Conservation (phyloP, 2,113 vertebrate species). For the Alexandromys fortis region DNA sequence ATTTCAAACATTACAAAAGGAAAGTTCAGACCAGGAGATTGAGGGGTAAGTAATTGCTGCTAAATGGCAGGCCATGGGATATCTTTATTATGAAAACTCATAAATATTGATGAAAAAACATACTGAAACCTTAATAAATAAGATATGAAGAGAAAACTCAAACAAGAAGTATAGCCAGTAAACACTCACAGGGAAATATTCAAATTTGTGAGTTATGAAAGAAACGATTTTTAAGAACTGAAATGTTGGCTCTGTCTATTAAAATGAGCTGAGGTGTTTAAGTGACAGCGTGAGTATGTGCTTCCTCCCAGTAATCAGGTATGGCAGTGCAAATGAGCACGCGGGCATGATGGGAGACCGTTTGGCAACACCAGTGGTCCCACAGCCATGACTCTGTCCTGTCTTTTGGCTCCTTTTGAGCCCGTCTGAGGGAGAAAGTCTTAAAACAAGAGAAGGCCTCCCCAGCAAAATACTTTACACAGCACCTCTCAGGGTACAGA, state of each 20-base stretch:
- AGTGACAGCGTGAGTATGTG: neutral
- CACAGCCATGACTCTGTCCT: neutral
- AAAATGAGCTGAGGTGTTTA: slow-evolving; percentile 38
- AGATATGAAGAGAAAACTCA: slow-evolving; percentile 42
- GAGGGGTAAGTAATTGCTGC: slow-evolving; percentile 36
- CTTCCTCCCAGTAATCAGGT: neutral
- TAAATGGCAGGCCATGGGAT: slow-evolving; percentile 55
- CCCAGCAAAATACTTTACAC: neutral
- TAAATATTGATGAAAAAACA: slow-evolving; percentile 59
- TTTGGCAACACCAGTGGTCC: neutral
- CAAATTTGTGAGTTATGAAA: slow-evolving; percentile 42
- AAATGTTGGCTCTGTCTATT: slow-evolving; percentile 25
- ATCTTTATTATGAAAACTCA: slow-evolving; percentile 65
- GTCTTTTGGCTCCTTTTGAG: neutral
- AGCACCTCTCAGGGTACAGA: neutral
- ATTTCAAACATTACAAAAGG: slow-evolving; percentile 46
- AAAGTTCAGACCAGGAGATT: slow-evolving; percentile 43
- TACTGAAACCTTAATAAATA: slow-evolving; percentile 57
- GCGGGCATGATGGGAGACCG: neutral
- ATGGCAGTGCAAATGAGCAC: neutral
- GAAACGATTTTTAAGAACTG: slow-evolving; percentile 22
- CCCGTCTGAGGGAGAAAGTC: neutral
- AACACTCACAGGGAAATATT: slow-evolving; percentile 4
- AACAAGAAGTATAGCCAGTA: slow-evolving; percentile 35
- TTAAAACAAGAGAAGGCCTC: neutral